These are phyloP conservation scores for Boulengeromyrus knoepffleri DNA, from an alignment of 2,113 vertebrate species.

Conservation along the genomic window DNA sequence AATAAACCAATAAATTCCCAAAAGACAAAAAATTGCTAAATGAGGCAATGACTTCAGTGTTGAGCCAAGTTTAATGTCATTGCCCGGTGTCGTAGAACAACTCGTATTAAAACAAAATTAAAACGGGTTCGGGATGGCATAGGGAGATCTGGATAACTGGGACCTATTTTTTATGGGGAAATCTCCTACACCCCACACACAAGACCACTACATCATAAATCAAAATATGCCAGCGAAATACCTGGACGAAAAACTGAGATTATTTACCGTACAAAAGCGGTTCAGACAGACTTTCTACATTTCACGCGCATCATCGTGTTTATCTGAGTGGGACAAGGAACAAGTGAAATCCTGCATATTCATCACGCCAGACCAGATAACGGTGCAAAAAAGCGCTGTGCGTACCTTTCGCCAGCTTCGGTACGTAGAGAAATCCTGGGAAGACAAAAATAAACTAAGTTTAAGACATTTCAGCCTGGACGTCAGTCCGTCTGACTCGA, in stretches of 20 bases:
- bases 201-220: neutral
- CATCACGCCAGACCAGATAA: neutral
- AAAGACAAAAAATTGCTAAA: neutral
- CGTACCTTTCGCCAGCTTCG: constrained; percentile 79
- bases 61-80: neutral
- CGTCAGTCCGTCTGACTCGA: constrained; percentile 84
- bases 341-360: neutral
- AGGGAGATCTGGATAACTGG: neutral
- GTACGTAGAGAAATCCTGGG: constrained; percentile 81
- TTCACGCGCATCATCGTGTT: neutral
- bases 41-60: neutral
- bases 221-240: neutral
- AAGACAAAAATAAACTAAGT: constrained; percentile 82
- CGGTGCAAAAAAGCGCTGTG: neutral
- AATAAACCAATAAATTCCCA: neutral
- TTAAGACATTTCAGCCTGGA: constrained; percentile 79
- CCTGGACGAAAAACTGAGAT: neutral
- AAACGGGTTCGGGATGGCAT: neutral
- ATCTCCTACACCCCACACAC: neutral
- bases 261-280: neutral
- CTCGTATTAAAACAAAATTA: neutral
- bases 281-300: neutral
- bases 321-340: neutral
- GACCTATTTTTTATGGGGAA: neutral
- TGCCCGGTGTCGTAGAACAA: neutral